phyloP scores from a whole-genome alignment of 2,888 invertebrate genomes.

The Athalia circularis region DNA sequence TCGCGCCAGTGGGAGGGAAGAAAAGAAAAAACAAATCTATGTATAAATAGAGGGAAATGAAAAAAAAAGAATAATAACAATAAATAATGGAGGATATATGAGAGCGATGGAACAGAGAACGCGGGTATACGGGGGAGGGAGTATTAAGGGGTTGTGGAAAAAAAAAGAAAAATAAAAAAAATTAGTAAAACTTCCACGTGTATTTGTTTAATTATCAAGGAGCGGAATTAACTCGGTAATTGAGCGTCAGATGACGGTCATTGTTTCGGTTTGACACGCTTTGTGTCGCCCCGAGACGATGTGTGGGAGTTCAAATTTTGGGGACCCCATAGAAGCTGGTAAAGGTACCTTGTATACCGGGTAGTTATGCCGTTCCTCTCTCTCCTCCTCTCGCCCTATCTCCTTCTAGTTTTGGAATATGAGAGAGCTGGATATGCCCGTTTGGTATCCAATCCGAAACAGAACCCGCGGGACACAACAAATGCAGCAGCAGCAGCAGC shows the following conservation, averaged over 20 bases:
- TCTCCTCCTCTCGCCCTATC: not conserved
- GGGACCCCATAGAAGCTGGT: conserved; percentile 49
- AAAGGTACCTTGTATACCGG: not conserved
- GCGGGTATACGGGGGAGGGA: conserved; percentile 4
- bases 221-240: conserved; percentile 74
- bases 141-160: not conserved
- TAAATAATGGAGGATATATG: too few species aligned
- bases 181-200: conserved; percentile 56
- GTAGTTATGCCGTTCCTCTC: not conserved
- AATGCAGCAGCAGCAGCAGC: not conserved
- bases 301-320: conserved; percentile 63
- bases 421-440: not conserved
- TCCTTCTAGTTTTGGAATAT: conserved; percentile 37
- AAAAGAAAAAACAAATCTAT: not conserved
- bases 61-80: too few species aligned
- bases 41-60: too few species aligned
- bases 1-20: not conserved
- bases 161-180: conserved; percentile 34
- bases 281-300: conserved; percentile 62
- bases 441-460: conserved; percentile 45
- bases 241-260: conserved; percentile 72
- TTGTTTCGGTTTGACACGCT: conserved; percentile 71
- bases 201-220: conserved; percentile 73
- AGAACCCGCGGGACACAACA: conserved; percentile 48
- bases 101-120: not conserved